Conservation (phyloP, 1,140 invertebrate species). For the Dryas iulia region DNA sequence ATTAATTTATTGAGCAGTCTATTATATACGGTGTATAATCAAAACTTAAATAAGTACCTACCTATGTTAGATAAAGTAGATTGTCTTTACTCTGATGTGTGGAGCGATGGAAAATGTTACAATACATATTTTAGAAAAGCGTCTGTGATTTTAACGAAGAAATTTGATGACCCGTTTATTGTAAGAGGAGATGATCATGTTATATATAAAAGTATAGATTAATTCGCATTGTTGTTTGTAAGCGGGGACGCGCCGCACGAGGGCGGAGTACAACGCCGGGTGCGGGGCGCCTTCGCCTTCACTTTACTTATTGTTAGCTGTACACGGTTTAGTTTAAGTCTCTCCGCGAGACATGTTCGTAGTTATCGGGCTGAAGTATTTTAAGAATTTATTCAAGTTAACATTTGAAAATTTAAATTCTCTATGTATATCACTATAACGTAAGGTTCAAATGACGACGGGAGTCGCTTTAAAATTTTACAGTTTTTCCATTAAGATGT, state of each 20-base stretch:
- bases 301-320: constrained; percentile 48
- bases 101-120: constrained; percentile 60
- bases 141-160: constrained; percentile 78
- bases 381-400: constrained; percentile 68
- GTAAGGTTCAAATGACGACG: constrained; percentile 44
- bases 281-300: constrained; percentile 22
- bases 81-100: constrained; percentile 66
- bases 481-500: constrained; percentile 60
- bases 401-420: constrained; percentile 56
- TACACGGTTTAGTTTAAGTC: constrained; percentile 45
- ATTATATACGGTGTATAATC: constrained; percentile 47
- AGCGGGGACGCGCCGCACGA: constrained; percentile 28
- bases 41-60: constrained; percentile 61
- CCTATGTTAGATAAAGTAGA: constrained; percentile 51
- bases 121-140: constrained; percentile 78
- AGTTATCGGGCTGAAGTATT: constrained; percentile 50
- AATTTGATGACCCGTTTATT: constrained; percentile 73
- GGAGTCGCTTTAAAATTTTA: constrained; percentile 56
- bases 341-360: constrained; percentile 40
- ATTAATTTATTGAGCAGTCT: constrained; percentile 74
- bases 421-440: constrained; percentile 56
- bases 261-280: constrained; percentile 29
- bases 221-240: constrained; percentile 44
- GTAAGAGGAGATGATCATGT: constrained; percentile 62
- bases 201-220: constrained; percentile 53